Base-by-base conservation (phyloP, 2,797 vertebrate species). In the Tachyglossus aculeatus region DNA sequence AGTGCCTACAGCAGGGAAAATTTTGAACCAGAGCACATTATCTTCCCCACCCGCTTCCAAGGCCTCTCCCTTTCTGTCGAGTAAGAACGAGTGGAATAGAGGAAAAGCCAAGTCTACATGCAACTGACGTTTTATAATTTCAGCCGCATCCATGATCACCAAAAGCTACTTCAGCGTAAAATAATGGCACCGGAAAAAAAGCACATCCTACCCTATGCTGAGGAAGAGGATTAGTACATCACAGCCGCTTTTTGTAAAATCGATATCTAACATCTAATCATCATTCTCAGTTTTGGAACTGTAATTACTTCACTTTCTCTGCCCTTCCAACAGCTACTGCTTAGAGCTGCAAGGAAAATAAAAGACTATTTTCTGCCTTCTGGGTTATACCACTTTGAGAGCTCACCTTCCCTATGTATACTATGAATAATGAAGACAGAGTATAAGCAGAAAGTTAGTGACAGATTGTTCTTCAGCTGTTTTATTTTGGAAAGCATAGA, bases 111-210 rank as follows among this genome's bases (percentile, higher is more conserved):
- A 73, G 45, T 5, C 55, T 53, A 67, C 22, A 40, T 76, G 43
- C 63, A 62, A 18, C 0, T 70, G 63, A 74, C 55, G 56, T 31
- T 48, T 12, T 50, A 74, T 69, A 81, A 55, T 43, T 63, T 2
- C 24, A 65, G 67, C 68, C 57, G 76, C 62, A 51, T 85, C 74
- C 83, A 74, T 57, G 78, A 84, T 78, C 80, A 74, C 60, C 48
- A 72, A 69, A 80, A 86, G 69, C 84, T 78, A 72, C 76, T 76
- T 88, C 84, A 88, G 83, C 85, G 78, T 27, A n/a, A 52, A 80
- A 63, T 25, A 27, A 21, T 11, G 45, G 38, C 25, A 63, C 38
- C 55, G 80, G 77, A 74, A 52, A 83, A 86, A 77, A 71, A 15
- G 78, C 80, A 83, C 56, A 71, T 31, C 71, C 66, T n/a, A n/a